Conservation (phyloP, 2,797 vertebrate species). For the Valencia hispanica region DNA sequence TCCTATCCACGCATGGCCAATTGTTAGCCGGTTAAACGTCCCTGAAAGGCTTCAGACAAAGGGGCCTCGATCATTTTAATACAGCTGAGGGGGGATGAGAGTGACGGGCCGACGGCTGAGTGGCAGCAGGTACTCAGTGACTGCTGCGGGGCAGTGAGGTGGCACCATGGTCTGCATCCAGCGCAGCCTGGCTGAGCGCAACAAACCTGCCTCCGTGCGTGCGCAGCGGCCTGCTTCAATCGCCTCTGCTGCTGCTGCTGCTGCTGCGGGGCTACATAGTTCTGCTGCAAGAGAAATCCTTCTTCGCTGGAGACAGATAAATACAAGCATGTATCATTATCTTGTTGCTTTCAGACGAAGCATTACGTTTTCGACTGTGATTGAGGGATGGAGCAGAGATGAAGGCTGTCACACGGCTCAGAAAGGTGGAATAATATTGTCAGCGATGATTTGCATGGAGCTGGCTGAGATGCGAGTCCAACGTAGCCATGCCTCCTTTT, state of each 20-base stretch:
- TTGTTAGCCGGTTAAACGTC: conserved; percentile 58
- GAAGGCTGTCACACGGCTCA: conserved; percentile 32
- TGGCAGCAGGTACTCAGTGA: conserved; percentile 45
- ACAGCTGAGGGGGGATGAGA: conserved; percentile 47
- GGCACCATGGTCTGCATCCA: conserved; percentile 64
- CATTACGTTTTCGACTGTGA: conserved; percentile 20
- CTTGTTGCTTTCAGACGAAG: conserved; percentile 20
- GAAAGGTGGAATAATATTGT: conserved; percentile 33
- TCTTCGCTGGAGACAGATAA: conserved; percentile 21
- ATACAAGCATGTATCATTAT: conserved; percentile 55
- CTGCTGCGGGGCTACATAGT: conserved; percentile 52
- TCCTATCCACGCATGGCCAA: conserved; percentile 53
- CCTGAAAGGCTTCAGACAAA: conserved; percentile 52
- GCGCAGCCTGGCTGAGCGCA: conserved; percentile 43
- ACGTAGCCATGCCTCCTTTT: conserved; percentile 49
- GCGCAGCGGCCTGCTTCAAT: conserved; percentile 58
- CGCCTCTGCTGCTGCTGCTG: conserved; percentile 36
- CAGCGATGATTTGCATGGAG: conserved; percentile 31
- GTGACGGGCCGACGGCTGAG: conserved; percentile 25
- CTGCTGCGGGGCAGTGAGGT: conserved; percentile 32
- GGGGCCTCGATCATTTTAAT: conserved; percentile 70
- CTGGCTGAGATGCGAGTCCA: conserved; percentile 30
- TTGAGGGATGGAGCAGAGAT: conserved; percentile 11
- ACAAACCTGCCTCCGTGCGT: conserved; percentile 53
- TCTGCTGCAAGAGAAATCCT: conserved; percentile 42